phyloP scores from a whole-genome alignment of 2,113 vertebrate genomes.

The Macrotis lagotis region DNA sequence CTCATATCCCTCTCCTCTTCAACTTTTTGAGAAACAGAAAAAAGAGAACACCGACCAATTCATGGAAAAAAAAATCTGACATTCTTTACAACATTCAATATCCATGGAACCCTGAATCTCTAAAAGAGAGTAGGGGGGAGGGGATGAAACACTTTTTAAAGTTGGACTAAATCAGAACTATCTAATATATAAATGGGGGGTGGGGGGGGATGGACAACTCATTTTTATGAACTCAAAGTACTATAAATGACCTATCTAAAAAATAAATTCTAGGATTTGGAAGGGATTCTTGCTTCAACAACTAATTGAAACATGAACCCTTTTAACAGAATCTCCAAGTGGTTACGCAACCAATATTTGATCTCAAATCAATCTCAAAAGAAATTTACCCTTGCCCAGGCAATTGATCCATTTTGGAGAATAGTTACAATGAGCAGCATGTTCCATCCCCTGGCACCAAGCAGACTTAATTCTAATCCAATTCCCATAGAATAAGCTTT shows the following conservation, averaged over 20 bases:
- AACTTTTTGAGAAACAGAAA: not conserved
- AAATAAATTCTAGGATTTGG: not conserved
- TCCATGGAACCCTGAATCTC: not conserved
- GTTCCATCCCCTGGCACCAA: not conserved
- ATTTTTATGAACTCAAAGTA: not conserved
- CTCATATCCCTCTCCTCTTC: not conserved
- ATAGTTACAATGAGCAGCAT: not conserved
- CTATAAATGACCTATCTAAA: not conserved
- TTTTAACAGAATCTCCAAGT: not conserved
- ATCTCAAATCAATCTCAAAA: not conserved
- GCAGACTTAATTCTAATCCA: not conserved
- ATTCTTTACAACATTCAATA: not conserved
- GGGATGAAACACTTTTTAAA: not conserved
- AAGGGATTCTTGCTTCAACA: not conserved
- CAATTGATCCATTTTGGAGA: not conserved
- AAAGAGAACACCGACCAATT: not conserved
- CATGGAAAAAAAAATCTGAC: not conserved
- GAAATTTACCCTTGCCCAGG: not conserved
- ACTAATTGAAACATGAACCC: not conserved
- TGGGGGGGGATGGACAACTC: no score
- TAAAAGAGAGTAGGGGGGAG: not conserved
- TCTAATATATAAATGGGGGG: not conserved
- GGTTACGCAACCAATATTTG: not conserved
- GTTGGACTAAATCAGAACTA: not conserved
- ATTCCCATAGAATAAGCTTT: not conserved